Base-by-base conservation (phyloP, 2,888 invertebrate species). In the Drosophila hamatofila region DNA sequence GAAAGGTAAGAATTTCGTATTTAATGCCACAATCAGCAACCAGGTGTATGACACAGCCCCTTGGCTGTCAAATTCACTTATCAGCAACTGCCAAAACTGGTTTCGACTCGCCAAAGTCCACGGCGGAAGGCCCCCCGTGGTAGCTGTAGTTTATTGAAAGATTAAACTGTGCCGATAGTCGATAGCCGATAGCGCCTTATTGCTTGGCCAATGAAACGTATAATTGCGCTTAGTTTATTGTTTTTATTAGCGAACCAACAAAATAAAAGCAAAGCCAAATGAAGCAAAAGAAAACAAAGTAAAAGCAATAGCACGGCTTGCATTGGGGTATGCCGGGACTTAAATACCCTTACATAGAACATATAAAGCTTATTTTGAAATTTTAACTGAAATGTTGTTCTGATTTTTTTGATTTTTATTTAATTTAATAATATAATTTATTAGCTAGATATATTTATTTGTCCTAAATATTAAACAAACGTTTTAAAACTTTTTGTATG, bases 1-100 rank as follows among this genome's bases (percentile, higher is more conserved):
- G 51, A 70, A 78, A 84, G 85, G 48, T 66, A 55, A 75, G 58
- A 63, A 82, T 58, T 80, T 58, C 44, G 61, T 37, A 7, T 55
- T 23, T 49, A 76, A 49, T 59, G 55, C 74, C 62, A 69, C 55
- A 67, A 75, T 84, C 73, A 69, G 75, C 83, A 72, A 16, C 42
- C 37, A 23, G 14, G 37, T 18, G 7, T 35, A 16, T 52, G 16
- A 42, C 57, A 16, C 16, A 16, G 44, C 44, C 23, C 16, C 44
- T 25, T 16, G 8, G 16, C 44, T 35, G 56, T 54, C 61, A 72
- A 64, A 37, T 55, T n/a, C 23, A 27, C 33, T 78, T 70, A 70
- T 65, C 70, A 49, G 48, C 23, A 51, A 14, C 11, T 37, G 44
- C 18, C 56, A 63, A 66, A 46, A 39, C 27, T 52, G 37, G 48